Evolutionary conservation across 2,113 vertebrate species (phyloP).

Genomic region (Anas platyrhynchos): DNA sequence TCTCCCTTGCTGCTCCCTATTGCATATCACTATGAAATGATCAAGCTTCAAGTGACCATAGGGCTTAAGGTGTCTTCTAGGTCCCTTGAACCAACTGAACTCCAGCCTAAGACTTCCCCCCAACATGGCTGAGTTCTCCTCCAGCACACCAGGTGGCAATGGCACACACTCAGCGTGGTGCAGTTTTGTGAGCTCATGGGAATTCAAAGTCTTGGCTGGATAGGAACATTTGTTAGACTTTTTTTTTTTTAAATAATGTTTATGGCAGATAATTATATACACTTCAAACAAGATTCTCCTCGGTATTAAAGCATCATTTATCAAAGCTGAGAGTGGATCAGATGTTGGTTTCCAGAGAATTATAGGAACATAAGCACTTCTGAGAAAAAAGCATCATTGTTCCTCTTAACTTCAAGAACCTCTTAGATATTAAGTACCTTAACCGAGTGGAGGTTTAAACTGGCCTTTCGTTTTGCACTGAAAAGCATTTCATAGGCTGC

Average conservation of each 20-base stretch:
- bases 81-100: background rate
- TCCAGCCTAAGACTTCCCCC: background rate
- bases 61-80: background rate
- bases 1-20: background rate
- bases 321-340: background rate
- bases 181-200: rapidly evolving
- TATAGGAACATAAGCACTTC: background rate
- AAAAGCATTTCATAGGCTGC: background rate
- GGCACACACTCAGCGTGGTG: rapidly evolving
- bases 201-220: background rate
- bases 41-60: background rate
- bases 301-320: background rate
- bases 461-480: background rate
- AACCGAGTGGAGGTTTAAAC: background rate
- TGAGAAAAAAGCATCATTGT: background rate
- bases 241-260: background rate
- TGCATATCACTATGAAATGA: background rate
- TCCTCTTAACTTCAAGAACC: background rate
- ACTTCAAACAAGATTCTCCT: background rate
- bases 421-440: background rate
- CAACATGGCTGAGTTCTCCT: background rate
- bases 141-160: background rate
- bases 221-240: background rate
- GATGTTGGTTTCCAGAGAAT: background rate
- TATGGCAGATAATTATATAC: background rate